These are phyloP conservation scores for Physella acuta DNA, from an alignment of 1,140 invertebrate genomes.

Conservation along the genomic window DNA sequence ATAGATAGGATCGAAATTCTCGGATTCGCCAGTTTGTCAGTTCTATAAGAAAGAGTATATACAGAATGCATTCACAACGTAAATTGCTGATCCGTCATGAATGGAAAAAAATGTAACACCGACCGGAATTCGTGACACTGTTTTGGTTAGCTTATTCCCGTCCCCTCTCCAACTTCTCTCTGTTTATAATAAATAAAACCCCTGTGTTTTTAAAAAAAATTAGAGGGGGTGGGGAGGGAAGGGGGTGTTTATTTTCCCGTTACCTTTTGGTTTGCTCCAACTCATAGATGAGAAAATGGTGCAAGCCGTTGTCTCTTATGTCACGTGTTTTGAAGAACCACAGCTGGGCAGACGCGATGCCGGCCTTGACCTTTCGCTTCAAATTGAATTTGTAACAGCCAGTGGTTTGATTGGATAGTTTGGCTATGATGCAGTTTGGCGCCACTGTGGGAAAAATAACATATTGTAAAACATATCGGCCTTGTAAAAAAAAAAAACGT, in stretches of 20 bases:
- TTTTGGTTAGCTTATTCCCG: neutral
- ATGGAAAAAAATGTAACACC: no score
- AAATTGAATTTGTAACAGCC: slow-evolving; percentile 13
- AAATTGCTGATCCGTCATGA: no score
- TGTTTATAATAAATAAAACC: neutral
- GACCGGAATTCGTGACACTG: no score
- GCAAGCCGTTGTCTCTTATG: neutral
- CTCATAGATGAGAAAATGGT: neutral
- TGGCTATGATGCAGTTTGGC: neutral
- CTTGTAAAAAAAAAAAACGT: neutral
- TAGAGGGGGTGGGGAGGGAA: neutral
- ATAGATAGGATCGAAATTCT: no score
- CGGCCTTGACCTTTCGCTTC: neutral
- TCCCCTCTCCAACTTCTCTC: no score
- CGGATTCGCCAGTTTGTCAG: no score
- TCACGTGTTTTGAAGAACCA: slow-evolving; percentile 17
- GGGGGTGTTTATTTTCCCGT: neutral
- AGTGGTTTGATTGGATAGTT: no score
- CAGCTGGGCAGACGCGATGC: slow-evolving; percentile 3
- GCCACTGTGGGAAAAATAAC: slow-evolving; percentile 4
- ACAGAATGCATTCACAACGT: no score
- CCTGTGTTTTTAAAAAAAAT: neutral
- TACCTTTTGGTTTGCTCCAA: neutral
- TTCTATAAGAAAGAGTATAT: no score
- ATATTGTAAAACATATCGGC: neutral